Conservation (phyloP, 2,888 invertebrate genomes). For the Tiphia femorata region DNA sequence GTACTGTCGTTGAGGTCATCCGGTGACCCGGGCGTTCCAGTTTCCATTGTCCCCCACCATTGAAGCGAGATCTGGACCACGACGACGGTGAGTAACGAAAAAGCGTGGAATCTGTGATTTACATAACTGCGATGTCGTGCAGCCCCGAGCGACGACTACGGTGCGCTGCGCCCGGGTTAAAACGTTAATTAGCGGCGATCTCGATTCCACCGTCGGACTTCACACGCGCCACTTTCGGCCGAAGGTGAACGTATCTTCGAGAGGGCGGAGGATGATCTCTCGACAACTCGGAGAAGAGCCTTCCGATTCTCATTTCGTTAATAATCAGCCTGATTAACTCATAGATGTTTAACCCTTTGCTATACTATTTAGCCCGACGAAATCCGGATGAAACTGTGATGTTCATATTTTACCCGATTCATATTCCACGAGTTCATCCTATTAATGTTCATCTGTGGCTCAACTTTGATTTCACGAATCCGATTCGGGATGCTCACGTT, state of each 20-base stretch:
- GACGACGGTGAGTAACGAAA: slow-evolving; percentile 8
- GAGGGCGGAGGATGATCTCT: no score
- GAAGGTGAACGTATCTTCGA: no score
- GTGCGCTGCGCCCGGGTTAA: no score
- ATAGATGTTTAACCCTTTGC: no score
- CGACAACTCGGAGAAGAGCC: not conserved
- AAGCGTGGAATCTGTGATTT: slow-evolving; percentile 2
- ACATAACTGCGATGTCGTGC: not conserved
- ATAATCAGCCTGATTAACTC: not conserved
- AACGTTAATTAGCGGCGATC: not conserved
- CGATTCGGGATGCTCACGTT: no score
- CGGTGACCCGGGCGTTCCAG: slow-evolving; percentile 34
- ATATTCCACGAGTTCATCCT: no score
- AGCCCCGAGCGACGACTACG: no score
- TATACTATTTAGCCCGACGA: no score
- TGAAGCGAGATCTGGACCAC: slow-evolving; percentile 33
- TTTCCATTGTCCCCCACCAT: slow-evolving; percentile 39
- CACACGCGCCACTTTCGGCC: slow-evolving; percentile 31
- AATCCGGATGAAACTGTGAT: no score
- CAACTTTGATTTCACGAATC: no score
- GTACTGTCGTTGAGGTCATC: not conserved
- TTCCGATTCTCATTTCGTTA: not conserved
- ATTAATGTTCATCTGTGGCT: no score
- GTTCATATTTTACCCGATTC: no score
- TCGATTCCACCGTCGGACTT: slow-evolving; percentile 7